A percentile compares a stretch with the other conserved stretches of the same genome.
Evolutionary conservation across 2,797 vertebrate genomes (phyloP).

Genomic region (Acipenser oxyrinchus): DNA sequence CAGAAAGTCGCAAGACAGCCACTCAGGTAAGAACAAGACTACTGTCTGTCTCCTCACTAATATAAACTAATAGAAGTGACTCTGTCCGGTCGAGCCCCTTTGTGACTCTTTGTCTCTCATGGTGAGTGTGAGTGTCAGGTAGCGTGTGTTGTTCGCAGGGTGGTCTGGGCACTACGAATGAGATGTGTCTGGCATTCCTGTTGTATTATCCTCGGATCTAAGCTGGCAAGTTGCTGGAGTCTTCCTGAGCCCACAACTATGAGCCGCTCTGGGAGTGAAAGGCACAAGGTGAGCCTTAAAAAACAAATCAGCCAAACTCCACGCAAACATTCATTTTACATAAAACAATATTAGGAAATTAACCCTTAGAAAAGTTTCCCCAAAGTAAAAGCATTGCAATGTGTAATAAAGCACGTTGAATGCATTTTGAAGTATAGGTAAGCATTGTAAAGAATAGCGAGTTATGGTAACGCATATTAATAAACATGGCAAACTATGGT

Average conservation of each 20-base stretch:
- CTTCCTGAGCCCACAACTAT: constrained; percentile 22
- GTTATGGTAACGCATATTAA: too few species aligned
- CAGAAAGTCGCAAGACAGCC: constrained; percentile 28
- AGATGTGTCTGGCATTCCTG: constrained; percentile 63
- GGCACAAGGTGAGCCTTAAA: too few species aligned
- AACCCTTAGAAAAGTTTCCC: too few species aligned
- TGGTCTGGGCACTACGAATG: constrained; percentile 42
- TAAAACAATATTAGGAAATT: too few species aligned
- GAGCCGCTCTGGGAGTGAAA: too few species aligned
- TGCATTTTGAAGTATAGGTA: too few species aligned
- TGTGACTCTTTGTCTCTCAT: background rate
- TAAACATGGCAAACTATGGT: too few species aligned
- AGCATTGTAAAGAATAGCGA: too few species aligned
- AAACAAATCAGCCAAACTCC: too few species aligned
- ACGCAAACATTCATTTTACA: too few species aligned
- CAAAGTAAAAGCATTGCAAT: too few species aligned
- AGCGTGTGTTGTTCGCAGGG: constrained; percentile 32
- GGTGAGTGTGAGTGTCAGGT: background rate
- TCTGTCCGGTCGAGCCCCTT: background rate
- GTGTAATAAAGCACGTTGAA: too few species aligned
- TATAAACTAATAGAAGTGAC: background rate
- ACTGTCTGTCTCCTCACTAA: background rate
- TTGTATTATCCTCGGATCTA: constrained; percentile 51
- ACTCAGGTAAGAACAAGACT: constrained; percentile 38
- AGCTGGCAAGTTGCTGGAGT: constrained; percentile 38